phyloP scores from a whole-genome alignment of 2,113 vertebrate genomes.

The Ictidomys tridecemlineatus region DNA sequence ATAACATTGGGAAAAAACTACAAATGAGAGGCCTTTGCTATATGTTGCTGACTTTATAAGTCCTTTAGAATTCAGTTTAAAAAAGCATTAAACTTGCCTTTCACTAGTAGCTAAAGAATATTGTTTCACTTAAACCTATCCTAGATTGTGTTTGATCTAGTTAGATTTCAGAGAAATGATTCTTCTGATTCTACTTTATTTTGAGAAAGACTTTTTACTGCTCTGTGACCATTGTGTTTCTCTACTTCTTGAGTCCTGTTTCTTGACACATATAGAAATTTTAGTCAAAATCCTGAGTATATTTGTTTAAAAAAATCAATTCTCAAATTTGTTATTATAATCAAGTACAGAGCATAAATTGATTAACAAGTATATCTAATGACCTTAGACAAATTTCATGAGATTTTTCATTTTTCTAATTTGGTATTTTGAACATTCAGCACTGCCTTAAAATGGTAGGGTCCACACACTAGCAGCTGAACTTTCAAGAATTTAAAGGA shows the following conservation, averaged over 20 bases:
- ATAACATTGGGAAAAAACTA: neutral
- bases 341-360: neutral
- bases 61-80: neutral
- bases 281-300: neutral
- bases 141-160: slow-evolving; percentile 4
- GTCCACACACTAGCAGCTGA: neutral
- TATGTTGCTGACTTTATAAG: rapidly evolving
- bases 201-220: neutral
- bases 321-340: slow-evolving; percentile 54
- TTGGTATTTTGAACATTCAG: neutral
- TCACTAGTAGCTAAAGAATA: neutral
- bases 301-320: slow-evolving; percentile 20
- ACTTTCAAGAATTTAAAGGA: neutral
- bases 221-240: neutral
- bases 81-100: slow-evolving; percentile 14
- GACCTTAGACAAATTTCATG: neutral
- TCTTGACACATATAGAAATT: neutral
- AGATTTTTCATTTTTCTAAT: slow-evolving; percentile 19
- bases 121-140: slow-evolving; percentile 46
- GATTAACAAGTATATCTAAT: neutral
- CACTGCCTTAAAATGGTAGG: neutral
- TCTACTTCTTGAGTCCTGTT: neutral
- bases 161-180: neutral
- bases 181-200: neutral
- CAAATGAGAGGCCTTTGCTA: neutral